Evolutionary conservation across 2,888 invertebrate genomes (phyloP), one percentile per base, ranked within the genome.

Genomic region (Odontocerum albicorne): DNA sequence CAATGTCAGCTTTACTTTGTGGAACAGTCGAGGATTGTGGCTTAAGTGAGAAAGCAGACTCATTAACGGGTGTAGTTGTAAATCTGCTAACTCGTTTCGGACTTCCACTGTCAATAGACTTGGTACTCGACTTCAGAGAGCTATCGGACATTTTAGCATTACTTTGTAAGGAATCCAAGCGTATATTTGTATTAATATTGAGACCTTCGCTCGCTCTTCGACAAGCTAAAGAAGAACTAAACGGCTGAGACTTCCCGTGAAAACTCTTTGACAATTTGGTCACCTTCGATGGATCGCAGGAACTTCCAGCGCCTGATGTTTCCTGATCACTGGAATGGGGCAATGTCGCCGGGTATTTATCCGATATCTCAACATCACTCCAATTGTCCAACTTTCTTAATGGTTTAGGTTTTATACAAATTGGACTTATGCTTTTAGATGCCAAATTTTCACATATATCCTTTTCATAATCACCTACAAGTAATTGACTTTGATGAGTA

Each of bases 221-320:
- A 2, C 17, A 19, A 6, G 42, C 44, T 12, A 35, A 66, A 12
- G 65, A 63, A 21, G 15, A 13, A 31, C 21, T 51, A 4, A 47
- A 7, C 17, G 27, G 33, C 16, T 66, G 62, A 2, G 68, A 65
- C 64, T 70, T 70, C n/a, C 71, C 72, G 58, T 72, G 72, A 57
- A 71, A 72, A 64, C 72, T 78, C 58, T 72, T 75, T 1, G 79
- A 72, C 44, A 78, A 68, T 19, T 77, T 62, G 10, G 67, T 71
- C 56, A 75, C 74, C 62, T 66, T 67, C 1, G 77, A 74, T 2
- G 76, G 74, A 63, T 80, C 79, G 22, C 79, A 79, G 61, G 71
- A 79, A 49, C 69, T 69, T 65, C 79, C 79, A n/a, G n/a, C n/a
- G n/a, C n/a, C n/a, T n/a, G n/a, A n/a, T n/a, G n/a, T n/a, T n/a